Evolutionary conservation across 2,113 vertebrate genomes (phyloP).

Genomic region (Myiagra hebetior): DNA sequence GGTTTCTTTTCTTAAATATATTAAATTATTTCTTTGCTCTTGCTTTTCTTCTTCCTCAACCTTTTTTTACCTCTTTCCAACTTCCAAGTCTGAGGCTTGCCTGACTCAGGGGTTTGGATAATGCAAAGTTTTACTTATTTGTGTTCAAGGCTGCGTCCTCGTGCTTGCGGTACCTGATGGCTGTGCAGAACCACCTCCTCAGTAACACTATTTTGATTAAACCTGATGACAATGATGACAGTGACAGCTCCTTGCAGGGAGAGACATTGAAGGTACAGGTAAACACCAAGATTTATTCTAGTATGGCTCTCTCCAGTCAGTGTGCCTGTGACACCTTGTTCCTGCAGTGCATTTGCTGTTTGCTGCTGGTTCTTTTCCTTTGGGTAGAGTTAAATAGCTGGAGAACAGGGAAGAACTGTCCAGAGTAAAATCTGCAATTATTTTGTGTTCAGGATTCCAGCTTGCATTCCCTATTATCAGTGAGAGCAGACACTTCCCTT

Average conservation of each 20-base stretch:
- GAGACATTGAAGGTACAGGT: constrained; percentile 99
- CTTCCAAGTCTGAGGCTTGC: constrained; percentile 32
- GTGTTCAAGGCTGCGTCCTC: constrained; percentile 91
- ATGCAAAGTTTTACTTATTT: constrained; percentile 68
- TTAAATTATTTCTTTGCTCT: background rate
- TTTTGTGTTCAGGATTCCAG: background rate
- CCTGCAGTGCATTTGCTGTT: background rate
- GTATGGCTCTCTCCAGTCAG: constrained; percentile 68
- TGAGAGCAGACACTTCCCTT: background rate
- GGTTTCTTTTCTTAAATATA: background rate
- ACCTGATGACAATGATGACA: constrained; percentile 95
- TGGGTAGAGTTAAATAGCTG: background rate
- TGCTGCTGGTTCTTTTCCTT: background rate
- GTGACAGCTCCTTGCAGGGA: constrained; percentile 99
- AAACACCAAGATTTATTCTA: constrained; percentile 94
- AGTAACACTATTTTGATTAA: constrained; percentile 97
- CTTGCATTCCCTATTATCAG: background rate
- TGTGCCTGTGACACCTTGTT: constrained; percentile 12
- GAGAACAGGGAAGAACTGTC: background rate
- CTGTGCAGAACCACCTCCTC: constrained; percentile 98
- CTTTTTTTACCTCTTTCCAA: background rate
- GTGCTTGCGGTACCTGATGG: constrained; percentile 97
- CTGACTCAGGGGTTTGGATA: constrained; percentile 16
- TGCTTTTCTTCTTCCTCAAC: constrained; percentile 15
- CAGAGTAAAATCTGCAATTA: background rate